These are phyloP conservation scores for Myanophis thanlyinensis DNA, from an alignment of 2,113 vertebrate species.

Conservation along the genomic window DNA sequence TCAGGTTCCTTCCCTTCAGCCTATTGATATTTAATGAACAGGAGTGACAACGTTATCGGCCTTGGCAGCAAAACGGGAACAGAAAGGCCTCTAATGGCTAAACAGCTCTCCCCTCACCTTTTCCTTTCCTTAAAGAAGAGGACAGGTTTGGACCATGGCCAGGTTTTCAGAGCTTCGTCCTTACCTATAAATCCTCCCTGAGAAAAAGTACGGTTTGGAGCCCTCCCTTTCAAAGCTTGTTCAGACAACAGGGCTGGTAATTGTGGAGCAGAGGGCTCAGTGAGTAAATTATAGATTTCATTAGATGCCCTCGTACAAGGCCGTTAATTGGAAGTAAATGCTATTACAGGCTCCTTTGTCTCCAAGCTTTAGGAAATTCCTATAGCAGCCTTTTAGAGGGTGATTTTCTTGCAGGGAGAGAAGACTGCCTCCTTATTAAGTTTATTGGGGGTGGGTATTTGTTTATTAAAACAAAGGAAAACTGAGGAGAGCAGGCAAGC, in stretches of 20 bases:
- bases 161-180: slow-evolving; percentile 4
- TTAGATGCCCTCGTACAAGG: background rate
- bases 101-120: background rate
- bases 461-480: background rate
- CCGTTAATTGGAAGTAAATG: background rate
- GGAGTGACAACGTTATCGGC: slow-evolving; percentile 18
- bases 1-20: slow-evolving; percentile 31
- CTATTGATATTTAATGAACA: slow-evolving; percentile 36
- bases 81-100: background rate
- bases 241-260: background rate
- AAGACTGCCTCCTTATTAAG: background rate
- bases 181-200: background rate
- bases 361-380: background rate
- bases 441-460: background rate
- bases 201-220: background rate
- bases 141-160: background rate
- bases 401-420: background rate
- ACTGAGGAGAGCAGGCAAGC: background rate
- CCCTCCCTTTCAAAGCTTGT: background rate
- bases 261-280: background rate
- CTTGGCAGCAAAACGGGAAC: background rate
- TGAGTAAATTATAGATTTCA: slow-evolving; percentile 6
- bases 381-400: background rate
- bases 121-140: background rate
- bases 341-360: background rate